Evolutionary conservation across 2,888 invertebrate genomes (phyloP), one percentile per base, ranked within the genome.

Genomic region (Dryobota labecula): DNA sequence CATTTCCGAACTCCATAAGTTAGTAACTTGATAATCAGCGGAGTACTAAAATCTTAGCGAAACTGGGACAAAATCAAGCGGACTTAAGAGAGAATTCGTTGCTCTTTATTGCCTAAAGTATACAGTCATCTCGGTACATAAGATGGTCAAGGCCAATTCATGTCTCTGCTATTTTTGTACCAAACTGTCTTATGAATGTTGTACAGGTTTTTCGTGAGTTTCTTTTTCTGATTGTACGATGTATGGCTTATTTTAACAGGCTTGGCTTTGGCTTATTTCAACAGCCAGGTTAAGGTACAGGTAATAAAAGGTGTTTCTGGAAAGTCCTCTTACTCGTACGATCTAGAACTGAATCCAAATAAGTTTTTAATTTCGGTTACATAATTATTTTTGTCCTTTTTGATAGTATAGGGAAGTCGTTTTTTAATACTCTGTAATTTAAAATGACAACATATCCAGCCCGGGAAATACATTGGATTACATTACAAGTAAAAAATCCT

Each of bases 111-210:
- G 49, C 47, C 61, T 73, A 66, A 74, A 81, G 64, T 58, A 56
- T 63, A 54, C 77, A 81, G 67, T 80, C 81, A 77, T 69, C 62
- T 73, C 20, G 13, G 77, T 62, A 66, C 70, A 63, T 57, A 62
- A 64, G 27, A 49, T 71, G 79, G 77, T 74, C 84, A 84, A 85
- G 84, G 84, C 54, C 81, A 62, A 63, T 73, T 66, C 70, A 38
- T 65, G 70, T 71, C 79, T 69, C 70, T 67, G 72, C 66, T 84
- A 82, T 85, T 78, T 84, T 73, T 70, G 65, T 71, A 78, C 57
- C 58, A 70, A 70, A 72, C 61, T 75, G 71, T 63, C 70, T 80
- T 73, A 60, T 60, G 54, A 66, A 69, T 66, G 64, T 49, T 61
- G 72, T 62, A 68, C 82, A 56, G 56, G 67, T 68, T 80, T 82